Evolutionary conservation across 2,888 invertebrate species (phyloP), one percentile per base, ranked within the genome.

Genomic region (Archips xylosteana): DNA sequence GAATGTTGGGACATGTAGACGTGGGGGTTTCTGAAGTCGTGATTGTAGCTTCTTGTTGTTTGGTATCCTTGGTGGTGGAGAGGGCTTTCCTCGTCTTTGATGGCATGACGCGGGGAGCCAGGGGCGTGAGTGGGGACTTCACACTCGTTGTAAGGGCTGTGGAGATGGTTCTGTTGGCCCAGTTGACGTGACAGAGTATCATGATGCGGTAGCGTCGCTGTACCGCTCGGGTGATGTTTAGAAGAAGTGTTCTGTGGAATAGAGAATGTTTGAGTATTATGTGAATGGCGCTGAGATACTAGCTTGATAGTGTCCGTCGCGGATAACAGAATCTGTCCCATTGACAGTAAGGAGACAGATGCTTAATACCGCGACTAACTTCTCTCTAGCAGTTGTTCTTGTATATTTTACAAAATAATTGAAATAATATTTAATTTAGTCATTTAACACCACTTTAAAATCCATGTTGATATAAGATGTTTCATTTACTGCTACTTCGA

Each of bases 191-290:
- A 93, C 78, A 93, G 92, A 87, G 87, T 96, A 92, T 91, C 96
- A 92, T 82, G 96, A 95, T 87, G 97, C 92, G 91, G 97, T 92
- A 94, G 96, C 91, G 94, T 97, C 93, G 94, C 96, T 89, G 87
- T 96, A 95, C 87, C 96, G 92, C 85, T 96, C 93, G 92, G 96
- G 76, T 94, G 96, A 80, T 96, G 96, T 89, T 97, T 97, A 97
- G 97, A 97, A 96, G 97, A 97, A 96, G 96, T 97, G 96, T 97
- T 97, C 97, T 97, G 97, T 81, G 91, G 90, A 85, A 80, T 57
- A 47, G 12, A 34, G 0, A 4, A 13, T 3, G 12, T n/a, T 62
- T 72, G 39, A 63, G 42, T 62, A 39, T 47, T 13, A 47, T 57
- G 32, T 36, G 15, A 1, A n/a, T 12, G 9, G 51, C 15, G 32